Percentiles rank a stretch among this genome's conserved stretches.
Conservation (phyloP, 2,113 vertebrate species). For the Solea senegalensis region DNA sequence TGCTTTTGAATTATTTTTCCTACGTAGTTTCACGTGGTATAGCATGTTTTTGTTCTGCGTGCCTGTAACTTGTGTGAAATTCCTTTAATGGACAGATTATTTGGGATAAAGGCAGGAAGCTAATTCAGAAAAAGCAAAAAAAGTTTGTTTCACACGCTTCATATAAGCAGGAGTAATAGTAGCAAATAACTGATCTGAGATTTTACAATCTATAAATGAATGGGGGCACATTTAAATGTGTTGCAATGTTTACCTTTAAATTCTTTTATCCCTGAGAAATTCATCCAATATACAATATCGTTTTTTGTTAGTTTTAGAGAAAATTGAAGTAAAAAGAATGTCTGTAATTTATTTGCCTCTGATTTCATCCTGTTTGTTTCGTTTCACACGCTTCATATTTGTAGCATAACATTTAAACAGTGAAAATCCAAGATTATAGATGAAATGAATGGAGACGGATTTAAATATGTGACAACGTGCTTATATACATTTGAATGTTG, state of each 20-base stretch:
- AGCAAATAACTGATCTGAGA: no score
- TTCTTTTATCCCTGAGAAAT: not conserved
- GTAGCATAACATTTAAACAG: no score
- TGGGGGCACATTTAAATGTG: not conserved
- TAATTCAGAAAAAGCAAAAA: not conserved
- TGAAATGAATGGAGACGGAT: no score
- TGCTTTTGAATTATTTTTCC: not conserved
- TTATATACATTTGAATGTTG: conserved; percentile 4
- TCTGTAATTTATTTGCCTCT: no score
- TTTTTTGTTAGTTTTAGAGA: not conserved
- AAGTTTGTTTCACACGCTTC: no score
- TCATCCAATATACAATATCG: not conserved
- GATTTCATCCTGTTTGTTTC: no score
- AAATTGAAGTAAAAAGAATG: no score
- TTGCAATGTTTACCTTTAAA: not conserved
- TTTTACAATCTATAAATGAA: not conserved
- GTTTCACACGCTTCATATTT: no score
- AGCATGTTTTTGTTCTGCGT: not conserved
- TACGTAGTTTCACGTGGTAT: not conserved
- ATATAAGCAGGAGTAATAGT: no score
- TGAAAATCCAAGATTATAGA: no score
- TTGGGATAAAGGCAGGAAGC: not conserved
- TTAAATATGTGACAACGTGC: no score
- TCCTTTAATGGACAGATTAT: not conserved
- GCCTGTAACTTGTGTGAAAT: conserved; percentile 10